Evolutionary conservation across 2,888 invertebrate genomes (phyloP).

Genomic region (Rotaria magnacalcarata): DNA sequence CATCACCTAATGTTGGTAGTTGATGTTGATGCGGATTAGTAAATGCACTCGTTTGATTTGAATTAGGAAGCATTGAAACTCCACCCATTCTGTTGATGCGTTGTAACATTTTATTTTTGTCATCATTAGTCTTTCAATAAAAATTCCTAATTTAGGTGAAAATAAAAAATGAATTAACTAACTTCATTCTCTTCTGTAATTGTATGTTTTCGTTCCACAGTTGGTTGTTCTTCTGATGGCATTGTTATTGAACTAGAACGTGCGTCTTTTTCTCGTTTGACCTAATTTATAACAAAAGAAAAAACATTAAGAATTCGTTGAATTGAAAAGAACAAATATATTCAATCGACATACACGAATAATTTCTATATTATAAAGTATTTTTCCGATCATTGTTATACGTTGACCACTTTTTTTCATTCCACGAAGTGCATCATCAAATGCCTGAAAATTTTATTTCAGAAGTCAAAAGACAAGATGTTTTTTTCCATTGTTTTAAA

Average conservation of each 20-base stretch:
- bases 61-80: background rate
- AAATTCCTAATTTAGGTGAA: background rate
- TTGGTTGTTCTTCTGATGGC: background rate
- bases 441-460: background rate
- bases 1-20: background rate
- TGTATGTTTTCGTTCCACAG: background rate
- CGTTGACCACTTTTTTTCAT: slow-evolving; percentile 28
- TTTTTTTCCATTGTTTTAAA: background rate
- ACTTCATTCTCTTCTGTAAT: background rate
- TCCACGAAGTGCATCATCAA: slow-evolving; percentile 7
- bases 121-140: background rate
- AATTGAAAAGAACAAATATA: too few species aligned
- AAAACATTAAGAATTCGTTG: background rate
- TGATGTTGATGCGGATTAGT: background rate
- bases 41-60: slow-evolving; percentile 15
- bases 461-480: too few species aligned
- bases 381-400: background rate
- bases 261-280: slow-evolving; percentile 10
- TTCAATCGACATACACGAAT: background rate
- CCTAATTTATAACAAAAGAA: background rate
- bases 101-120: slow-evolving; percentile 27
- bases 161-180: background rate
- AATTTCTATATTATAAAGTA: slow-evolving; percentile 13
- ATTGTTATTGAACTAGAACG: background rate
- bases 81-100: slow-evolving; percentile 24